Conservation (phyloP, 2,113 vertebrate genomes). For the Mormoops blainvillei region DNA sequence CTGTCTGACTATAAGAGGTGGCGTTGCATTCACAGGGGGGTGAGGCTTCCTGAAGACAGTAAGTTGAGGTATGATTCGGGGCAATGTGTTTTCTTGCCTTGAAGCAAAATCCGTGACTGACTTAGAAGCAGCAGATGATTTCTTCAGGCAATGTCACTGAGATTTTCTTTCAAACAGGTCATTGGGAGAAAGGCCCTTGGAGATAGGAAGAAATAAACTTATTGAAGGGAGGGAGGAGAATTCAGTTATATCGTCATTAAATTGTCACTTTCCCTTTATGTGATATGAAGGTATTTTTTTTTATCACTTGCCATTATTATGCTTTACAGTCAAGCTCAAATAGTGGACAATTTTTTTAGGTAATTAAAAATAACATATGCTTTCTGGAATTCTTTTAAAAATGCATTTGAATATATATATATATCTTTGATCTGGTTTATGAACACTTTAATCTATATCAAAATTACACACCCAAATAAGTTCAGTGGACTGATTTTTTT, state of each 20-base stretch:
- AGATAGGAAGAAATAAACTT: slow-evolving; percentile 12
- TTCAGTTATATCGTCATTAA: slow-evolving; percentile 14
- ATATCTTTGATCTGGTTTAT: not conserved
- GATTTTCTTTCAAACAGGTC: slow-evolving; percentile 37
- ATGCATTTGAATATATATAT: not conserved
- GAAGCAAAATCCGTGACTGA: slow-evolving; percentile 32
- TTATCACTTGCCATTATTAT: not conserved
- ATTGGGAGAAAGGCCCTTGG: slow-evolving; percentile 38
- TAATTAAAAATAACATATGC: slow-evolving; percentile 2
- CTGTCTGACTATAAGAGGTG: not conserved
- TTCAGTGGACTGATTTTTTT: not conserved
- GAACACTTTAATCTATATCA: not conserved
- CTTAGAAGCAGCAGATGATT: slow-evolving; percentile 37
- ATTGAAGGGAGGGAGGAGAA: not conserved
- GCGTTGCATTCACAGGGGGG: not conserved
- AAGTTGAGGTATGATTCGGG: not conserved
- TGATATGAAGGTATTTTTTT: not conserved
- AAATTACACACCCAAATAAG: not conserved
- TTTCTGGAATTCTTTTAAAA: not conserved
- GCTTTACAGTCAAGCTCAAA: not conserved
- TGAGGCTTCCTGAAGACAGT: not conserved
- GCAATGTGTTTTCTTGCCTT: not conserved
- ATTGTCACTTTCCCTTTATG: not conserved
- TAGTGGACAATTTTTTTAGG: not conserved
- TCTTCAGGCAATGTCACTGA: slow-evolving; percentile 34